Conservation (phyloP, 2,888 invertebrate genomes). For the Congeria kusceri region DNA sequence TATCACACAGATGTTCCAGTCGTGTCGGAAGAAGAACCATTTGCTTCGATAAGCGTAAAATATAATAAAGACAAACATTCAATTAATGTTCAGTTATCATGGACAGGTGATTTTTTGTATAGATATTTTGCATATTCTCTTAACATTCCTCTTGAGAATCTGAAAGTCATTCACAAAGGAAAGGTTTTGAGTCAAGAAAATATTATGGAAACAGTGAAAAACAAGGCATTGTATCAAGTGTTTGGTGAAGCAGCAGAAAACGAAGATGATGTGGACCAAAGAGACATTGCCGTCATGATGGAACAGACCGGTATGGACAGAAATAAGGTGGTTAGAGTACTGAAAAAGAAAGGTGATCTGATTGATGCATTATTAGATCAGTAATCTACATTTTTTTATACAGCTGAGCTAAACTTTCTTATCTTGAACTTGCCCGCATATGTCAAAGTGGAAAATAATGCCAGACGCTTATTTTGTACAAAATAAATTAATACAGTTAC, state of each 20-base stretch:
- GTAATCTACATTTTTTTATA: background rate
- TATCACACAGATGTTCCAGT: constrained; percentile 68
- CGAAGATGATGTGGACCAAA: constrained; percentile 71
- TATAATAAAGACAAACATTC: constrained; percentile 74
- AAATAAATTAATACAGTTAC: no score
- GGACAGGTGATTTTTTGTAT: constrained; percentile 71
- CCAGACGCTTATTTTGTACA: no score
- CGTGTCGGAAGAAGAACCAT: constrained; percentile 48
- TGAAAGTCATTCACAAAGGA: constrained; percentile 80
- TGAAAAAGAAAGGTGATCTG: constrained; percentile 70
- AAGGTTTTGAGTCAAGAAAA: constrained; percentile 67
- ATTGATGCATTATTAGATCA: constrained; percentile 76
- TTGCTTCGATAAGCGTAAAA: constrained; percentile 68
- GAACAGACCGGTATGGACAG: constrained; percentile 73
- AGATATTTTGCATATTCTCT: constrained; percentile 69
- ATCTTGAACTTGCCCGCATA: no score
- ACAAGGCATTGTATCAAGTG: constrained; percentile 76
- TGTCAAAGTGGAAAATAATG: no score
- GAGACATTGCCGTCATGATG: constrained; percentile 77
- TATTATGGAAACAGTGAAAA: constrained; percentile 57
- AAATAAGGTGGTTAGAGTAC: constrained; percentile 73
- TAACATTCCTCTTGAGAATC: constrained; percentile 74
- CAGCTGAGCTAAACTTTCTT: no score
- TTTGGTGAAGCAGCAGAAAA: constrained; percentile 75
- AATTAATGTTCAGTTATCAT: constrained; percentile 66